Evolutionary conservation across 2,797 vertebrate species (phyloP).

Genomic region (Typhlichthys subterraneus): DNA sequence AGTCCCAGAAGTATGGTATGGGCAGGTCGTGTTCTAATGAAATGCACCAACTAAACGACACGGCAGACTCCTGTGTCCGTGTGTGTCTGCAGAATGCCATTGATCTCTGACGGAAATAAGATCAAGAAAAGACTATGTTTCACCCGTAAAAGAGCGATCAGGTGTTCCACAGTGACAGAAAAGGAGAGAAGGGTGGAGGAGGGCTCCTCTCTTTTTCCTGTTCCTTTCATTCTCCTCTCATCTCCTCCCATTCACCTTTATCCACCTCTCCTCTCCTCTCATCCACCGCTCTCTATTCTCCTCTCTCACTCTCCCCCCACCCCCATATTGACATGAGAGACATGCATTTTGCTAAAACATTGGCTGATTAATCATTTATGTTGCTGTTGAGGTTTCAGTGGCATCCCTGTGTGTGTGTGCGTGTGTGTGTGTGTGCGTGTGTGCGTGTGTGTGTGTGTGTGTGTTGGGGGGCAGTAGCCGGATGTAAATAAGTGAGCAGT

Average conservation of each 20-base stretch:
- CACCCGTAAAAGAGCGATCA: conserved; percentile 70
- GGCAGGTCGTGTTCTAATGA: no score
- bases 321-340: conserved; percentile 56
- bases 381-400: background rate
- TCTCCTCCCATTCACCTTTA: background rate
- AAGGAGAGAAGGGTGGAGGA: conserved; percentile 10
- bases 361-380: conserved; percentile 7
- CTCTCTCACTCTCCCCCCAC: conserved; percentile 21
- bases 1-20: no score
- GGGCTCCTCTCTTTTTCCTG: no score
- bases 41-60: conserved; percentile 59
- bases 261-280: background rate
- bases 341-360: conserved; percentile 50
- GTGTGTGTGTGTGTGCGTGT: background rate
- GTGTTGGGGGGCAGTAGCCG: conserved; percentile 37
- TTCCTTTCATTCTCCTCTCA: no score
- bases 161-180: conserved; percentile 49
- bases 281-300: background rate
- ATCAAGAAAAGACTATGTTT: conserved; percentile 57
- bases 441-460: background rate
- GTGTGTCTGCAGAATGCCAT: conserved; percentile 65
- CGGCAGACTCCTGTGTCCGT: conserved; percentile 39
- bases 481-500: conserved; percentile 87
- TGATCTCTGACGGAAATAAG: conserved; percentile 74
- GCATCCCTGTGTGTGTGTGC: no score